phyloP scores from a whole-genome alignment of 2,113 vertebrate species.

The Platanista minor region DNA sequence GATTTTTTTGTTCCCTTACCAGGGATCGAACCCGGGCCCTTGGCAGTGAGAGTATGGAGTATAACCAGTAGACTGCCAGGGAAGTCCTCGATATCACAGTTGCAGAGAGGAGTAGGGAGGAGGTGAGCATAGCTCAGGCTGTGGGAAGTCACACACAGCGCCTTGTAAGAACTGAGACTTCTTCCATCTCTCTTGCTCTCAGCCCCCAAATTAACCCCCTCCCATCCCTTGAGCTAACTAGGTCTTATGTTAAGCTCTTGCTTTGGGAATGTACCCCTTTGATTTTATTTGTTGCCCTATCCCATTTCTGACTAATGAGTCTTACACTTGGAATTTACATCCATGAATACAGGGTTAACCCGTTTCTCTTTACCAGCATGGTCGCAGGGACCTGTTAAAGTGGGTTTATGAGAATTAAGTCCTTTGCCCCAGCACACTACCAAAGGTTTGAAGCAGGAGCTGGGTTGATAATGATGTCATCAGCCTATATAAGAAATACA shows the following conservation, averaged over 20 bases:
- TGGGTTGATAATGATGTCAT: neutral
- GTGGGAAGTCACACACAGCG: neutral
- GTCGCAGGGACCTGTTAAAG: neutral
- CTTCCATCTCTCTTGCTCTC: neutral
- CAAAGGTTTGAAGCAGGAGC: neutral
- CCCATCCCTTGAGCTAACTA: neutral
- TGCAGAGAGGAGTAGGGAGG: neutral
- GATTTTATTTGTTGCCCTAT: neutral
- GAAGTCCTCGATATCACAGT: no score
- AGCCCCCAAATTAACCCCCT: neutral
- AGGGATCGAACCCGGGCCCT: neutral
- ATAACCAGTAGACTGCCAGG: neutral
- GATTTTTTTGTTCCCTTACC: neutral
- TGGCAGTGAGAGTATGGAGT: neutral
- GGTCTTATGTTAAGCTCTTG: neutral
- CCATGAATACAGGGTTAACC: neutral
- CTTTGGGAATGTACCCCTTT: neutral
- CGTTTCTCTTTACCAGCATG: neutral
- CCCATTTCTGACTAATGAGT: neutral
- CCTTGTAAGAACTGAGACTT: neutral
- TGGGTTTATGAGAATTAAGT: neutral
- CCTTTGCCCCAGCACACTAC: neutral
- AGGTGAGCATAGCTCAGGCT: neutral
- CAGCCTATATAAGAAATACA: neutral
- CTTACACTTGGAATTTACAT: neutral